phyloP scores from a whole-genome alignment of 2,113 vertebrate species.

The Gila orcuttii region DNA sequence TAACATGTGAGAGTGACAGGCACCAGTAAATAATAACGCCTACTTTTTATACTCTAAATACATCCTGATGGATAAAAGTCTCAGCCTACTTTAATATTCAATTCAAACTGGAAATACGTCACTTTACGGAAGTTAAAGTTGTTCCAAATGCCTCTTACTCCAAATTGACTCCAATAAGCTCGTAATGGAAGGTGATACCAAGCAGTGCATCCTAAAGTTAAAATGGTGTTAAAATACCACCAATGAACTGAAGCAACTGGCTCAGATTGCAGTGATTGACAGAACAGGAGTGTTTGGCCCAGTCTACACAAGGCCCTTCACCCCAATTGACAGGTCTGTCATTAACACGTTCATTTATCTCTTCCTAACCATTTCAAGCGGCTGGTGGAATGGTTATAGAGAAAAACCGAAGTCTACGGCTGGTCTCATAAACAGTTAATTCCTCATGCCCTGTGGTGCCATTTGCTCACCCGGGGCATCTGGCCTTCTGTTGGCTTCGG shows the following conservation, averaged over 20 bases:
- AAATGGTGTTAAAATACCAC: conserved; percentile 22
- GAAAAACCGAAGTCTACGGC: conserved; percentile 20
- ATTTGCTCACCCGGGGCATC: conserved; percentile 37
- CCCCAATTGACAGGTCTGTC: conserved; percentile 32
- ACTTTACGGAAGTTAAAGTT: neutral
- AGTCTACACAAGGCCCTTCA: neutral
- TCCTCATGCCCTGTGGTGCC: conserved; percentile 11
- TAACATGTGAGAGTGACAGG: neutral
- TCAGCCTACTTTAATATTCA: neutral
- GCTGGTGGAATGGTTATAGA: conserved; percentile 22
- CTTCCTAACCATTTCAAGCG: conserved; percentile 35
- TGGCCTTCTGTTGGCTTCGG: conserved; percentile 30
- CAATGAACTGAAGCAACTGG: conserved; percentile 24
- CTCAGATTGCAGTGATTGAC: conserved; percentile 18
- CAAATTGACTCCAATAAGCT: conserved; percentile 13
- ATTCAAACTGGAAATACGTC: neutral
- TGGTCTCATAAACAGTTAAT: conserved; percentile 35
- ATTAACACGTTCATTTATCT: conserved; percentile 35
- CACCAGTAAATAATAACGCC: neutral
- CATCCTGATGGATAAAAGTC: neutral
- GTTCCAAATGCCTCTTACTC: neutral
- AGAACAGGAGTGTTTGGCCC: neutral
- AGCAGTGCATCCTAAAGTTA: neutral
- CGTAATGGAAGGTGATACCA: neutral
- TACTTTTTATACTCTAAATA: neutral